A percentile compares a stretch with the other conserved stretches of the same genome.
phyloP scores from a whole-genome alignment of 2,797 vertebrate genomes.

The Esox masquinongy region DNA sequence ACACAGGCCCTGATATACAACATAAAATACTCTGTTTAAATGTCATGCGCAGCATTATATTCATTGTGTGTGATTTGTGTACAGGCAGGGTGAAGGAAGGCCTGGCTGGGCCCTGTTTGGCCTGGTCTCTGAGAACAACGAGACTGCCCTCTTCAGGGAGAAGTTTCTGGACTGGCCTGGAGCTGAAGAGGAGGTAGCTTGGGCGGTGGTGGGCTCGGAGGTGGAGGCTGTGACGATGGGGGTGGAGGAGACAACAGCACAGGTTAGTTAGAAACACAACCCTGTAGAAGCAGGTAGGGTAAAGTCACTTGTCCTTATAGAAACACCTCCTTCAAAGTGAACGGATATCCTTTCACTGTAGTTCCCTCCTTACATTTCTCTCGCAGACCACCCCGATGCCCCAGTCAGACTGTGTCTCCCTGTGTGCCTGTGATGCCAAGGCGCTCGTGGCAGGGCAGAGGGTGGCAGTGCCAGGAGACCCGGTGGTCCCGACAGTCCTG shows the following conservation, averaged over 20 bases:
- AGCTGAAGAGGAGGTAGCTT: conserved; percentile 16
- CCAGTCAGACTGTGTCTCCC: conserved; percentile 34
- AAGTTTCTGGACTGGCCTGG: conserved; percentile 75
- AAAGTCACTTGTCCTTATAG: not conserved
- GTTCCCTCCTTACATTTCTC: conserved; percentile 5
- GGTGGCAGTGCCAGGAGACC: conserved; percentile 18
- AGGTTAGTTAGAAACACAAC: conserved; percentile 49
- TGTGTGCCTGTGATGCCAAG: conserved; percentile 71
- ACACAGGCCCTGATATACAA: not conserved
- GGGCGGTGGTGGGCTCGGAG: conserved; percentile 13
- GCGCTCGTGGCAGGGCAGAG: conserved; percentile 59
- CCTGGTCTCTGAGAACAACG: conserved; percentile 65
- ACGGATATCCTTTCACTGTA: not conserved
- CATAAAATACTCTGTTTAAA: not conserved
- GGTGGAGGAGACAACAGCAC: conserved; percentile 28
- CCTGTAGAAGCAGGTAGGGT: not conserved
- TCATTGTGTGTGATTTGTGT: not conserved
- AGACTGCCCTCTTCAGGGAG: conserved; percentile 78
- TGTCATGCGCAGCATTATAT: not conserved
- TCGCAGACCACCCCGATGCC: conserved; percentile 19
- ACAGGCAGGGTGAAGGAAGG: conserved; percentile 72
- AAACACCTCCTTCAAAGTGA: not conserved
- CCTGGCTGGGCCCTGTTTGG: conserved; percentile 79
- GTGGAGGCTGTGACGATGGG: conserved; percentile 1
- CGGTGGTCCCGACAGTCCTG: conserved; percentile 47